Percentiles rank a stretch among this genome's conserved stretches.
Evolutionary conservation across 2,888 invertebrate species (phyloP).

Genomic region (Heteromurus nitidus): DNA sequence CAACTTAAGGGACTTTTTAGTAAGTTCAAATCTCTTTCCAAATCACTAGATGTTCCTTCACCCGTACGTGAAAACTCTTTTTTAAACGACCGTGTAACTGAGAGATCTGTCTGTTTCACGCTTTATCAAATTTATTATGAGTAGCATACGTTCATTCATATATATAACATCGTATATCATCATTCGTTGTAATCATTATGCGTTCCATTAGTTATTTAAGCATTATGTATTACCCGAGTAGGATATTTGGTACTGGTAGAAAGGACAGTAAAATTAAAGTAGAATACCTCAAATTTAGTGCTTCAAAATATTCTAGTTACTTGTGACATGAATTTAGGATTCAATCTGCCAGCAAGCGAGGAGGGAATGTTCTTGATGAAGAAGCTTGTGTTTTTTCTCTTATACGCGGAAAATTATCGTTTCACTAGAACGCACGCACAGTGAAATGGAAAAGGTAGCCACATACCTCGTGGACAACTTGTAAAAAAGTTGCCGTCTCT

Average conservation of each 20-base stretch:
- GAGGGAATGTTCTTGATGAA: not conserved
- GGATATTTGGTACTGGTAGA: slow-evolving; percentile 21
- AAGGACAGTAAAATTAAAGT: slow-evolving; percentile 34
- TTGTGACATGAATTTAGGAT: slow-evolving; percentile 17
- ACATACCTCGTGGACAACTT: no score
- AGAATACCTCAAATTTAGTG: slow-evolving; percentile 27
- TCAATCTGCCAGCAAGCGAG: not conserved
- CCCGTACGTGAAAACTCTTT: slow-evolving; percentile 27
- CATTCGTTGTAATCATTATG: slow-evolving; percentile 13
- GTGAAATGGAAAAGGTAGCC: no score
- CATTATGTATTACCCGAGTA: not conserved
- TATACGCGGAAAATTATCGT: slow-evolving; percentile 50
- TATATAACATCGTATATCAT: slow-evolving; percentile 3
- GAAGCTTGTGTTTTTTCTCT: slow-evolving; percentile 30
- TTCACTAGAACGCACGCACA: no score
- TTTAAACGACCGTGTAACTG: slow-evolving; percentile 45
- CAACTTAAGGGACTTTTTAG: not conserved
- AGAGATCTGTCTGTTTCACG: slow-evolving; percentile 62
- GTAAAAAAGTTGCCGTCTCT: no score
- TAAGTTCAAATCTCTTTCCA: slow-evolving; percentile 1
- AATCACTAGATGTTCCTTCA: slow-evolving; percentile 48
- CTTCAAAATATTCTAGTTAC: slow-evolving; percentile 55
- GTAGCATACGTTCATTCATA: not conserved
- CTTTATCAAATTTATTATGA: slow-evolving; percentile 45
- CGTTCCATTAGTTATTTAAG: slow-evolving; percentile 47